A percentile compares a stretch with the other conserved stretches of the same genome.
Evolutionary conservation across 2,113 vertebrate genomes (phyloP).

Genomic region (Enhydra lutris): DNA sequence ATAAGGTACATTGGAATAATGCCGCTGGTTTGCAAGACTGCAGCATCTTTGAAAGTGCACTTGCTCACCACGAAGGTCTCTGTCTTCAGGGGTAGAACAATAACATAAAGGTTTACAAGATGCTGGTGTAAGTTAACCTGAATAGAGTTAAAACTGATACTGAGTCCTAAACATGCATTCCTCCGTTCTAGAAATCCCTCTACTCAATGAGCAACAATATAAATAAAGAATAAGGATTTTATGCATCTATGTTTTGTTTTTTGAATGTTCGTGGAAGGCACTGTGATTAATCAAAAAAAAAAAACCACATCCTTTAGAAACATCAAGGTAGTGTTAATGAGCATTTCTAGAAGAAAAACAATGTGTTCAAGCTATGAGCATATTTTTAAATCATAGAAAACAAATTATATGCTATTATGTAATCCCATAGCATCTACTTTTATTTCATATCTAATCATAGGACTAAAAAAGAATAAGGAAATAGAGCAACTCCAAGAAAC

Average conservation of each 20-base stretch:
- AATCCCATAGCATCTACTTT: neutral
- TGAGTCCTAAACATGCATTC: neutral
- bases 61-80: neutral
- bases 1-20: neutral
- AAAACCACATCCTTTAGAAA: neutral
- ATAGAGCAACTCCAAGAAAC: neutral
- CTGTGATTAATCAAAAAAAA: neutral
- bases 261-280: neutral
- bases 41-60: neutral
- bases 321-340: neutral
- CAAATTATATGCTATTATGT: neutral
- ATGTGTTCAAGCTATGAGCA: neutral
- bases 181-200: neutral
- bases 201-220: neutral
- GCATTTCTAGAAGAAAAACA: neutral
- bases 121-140: neutral
- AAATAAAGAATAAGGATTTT: neutral
- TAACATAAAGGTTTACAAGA: neutral
- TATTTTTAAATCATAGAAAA: slow-evolving; percentile 1
- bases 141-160: neutral
- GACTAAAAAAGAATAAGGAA: neutral
- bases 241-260: neutral
- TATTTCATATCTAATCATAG: neutral
- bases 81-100: neutral
- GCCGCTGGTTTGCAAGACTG: neutral